These are phyloP conservation scores for Pteronotus mesoamericanus DNA, from an alignment of 2,797 vertebrate species.

Conservation along the genomic window DNA sequence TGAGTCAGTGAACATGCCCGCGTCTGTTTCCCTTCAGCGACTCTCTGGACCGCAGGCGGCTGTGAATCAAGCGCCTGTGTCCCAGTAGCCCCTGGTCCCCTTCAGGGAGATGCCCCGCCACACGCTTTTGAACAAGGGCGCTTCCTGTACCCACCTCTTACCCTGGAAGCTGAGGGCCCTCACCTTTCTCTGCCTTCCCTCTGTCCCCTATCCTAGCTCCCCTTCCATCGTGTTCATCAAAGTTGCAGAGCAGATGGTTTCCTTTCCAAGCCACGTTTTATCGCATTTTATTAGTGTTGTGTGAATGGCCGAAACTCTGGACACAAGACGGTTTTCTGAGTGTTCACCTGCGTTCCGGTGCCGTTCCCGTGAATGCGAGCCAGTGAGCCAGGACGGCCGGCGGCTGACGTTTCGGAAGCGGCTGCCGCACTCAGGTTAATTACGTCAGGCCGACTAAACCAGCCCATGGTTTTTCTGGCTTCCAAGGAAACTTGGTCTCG, in stretches of 20 bases:
- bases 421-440: not conserved
- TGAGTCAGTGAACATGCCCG: not conserved
- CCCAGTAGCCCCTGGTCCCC: not conserved
- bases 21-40: not conserved
- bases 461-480: not conserved
- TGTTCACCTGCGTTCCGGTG: conserved; percentile 49
- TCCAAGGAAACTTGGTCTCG: not conserved
- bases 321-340: conserved; percentile 58
- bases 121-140: not conserved
- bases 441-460: not conserved
- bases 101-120: not conserved
- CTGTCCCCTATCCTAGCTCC: not conserved
- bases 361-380: not conserved
- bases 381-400: conserved; percentile 16
- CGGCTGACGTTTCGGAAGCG: not conserved
- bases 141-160: not conserved
- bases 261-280: conserved; percentile 56
- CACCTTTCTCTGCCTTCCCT: not conserved
- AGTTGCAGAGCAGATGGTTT: conserved; percentile 55
- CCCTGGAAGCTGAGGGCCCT: not conserved
- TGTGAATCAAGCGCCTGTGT: not conserved
- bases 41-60: not conserved
- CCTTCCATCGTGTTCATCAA: conserved; percentile 63
- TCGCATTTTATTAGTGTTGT: conserved; percentile 55
- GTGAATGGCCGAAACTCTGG: conserved; percentile 55